Base-by-base conservation (phyloP, 2,888 invertebrate genomes). In the Achlya flavicornis region DNA sequence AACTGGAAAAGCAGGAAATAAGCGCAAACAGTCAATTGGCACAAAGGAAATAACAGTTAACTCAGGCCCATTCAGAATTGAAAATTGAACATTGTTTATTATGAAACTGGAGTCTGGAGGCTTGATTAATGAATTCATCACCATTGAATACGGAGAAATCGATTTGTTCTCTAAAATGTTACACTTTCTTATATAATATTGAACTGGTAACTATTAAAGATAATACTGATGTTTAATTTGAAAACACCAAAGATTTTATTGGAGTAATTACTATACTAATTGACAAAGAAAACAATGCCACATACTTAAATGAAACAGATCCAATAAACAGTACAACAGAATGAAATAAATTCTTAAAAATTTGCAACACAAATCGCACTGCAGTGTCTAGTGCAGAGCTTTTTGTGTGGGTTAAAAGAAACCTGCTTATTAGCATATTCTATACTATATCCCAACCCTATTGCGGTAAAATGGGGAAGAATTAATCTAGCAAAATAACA, bases 351-450 rank as follows among this genome's bases (percentile, higher is more conserved):
- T 80, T 72, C 74, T 77, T 79, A 69, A 81, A 85, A 92, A 93
- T 91, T 92, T 90, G 92, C 93, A 93, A 92, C 85, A 87, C 92
- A 93, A 92, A 93, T 92, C 90, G 90, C 92, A 93, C 90, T 93
- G 93, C 93, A 93, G 93, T 91, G 85, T 87, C 86, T 87, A 89
- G 92, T 93, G 93, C 93, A 92, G 93, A 90, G 91, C 87, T 93
- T 93, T 92, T 92, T 92, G 91, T 91, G 86, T 86, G 88, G 83
- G 86, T 85, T 86, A 83, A 89, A 92, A 92, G 91, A 89, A 91
- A 91, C 86, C 86, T 82, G 82, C 86, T 86, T 85, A 91, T 93
- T 92, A 90, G 90, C 92, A 93, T 92, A 92, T 90, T 88, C 87
- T 83, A 90, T 86, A 80, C 87, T 83, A 90, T 86, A 80, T 83